Percentiles rank a stretch among this genome's conserved stretches.
Evolutionary conservation across 2,888 invertebrate genomes (phyloP).

Genomic region (Macropis europaea): DNA sequence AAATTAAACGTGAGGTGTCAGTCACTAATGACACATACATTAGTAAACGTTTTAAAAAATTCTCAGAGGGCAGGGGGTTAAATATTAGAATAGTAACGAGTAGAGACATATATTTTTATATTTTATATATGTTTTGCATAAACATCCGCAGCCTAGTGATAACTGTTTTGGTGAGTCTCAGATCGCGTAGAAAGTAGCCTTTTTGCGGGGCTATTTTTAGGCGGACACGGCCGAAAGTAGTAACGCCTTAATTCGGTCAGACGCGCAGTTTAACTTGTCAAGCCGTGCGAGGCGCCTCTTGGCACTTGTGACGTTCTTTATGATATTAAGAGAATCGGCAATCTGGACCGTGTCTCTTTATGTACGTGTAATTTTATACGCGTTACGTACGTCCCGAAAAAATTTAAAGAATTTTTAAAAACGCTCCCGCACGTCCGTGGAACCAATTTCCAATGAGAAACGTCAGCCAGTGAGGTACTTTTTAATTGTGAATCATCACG

Average conservation of each 20-base stretch:
- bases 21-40: too few relatives aligned
- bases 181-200: slow-evolving; percentile 22
- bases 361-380: slow-evolving; percentile 24
- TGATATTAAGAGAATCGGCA: slow-evolving; percentile 50
- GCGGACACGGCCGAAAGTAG: slow-evolving; percentile 44
- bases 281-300: slow-evolving; percentile 47
- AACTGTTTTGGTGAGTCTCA: slow-evolving; percentile 22
- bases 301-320: slow-evolving; percentile 53
- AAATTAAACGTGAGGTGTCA: too few relatives aligned
- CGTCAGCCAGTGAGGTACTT: too few relatives aligned
- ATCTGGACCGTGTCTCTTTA: slow-evolving; percentile 39
- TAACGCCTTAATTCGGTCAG: slow-evolving; percentile 50
- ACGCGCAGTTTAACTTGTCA: slow-evolving; percentile 48
- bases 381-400: background rate
- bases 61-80: too few relatives aligned
- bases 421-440: too few relatives aligned
- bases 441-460: too few relatives aligned
- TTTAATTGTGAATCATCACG: too few relatives aligned
- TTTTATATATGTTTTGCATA: too few relatives aligned
- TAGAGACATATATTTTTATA: too few relatives aligned
- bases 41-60: too few relatives aligned
- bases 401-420: too few relatives aligned
- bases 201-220: slow-evolving; percentile 44
- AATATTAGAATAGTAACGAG: too few relatives aligned
- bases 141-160: background rate